Base-by-base conservation (phyloP, 2,113 vertebrate species). In the Hippoglossus stenolepis region DNA sequence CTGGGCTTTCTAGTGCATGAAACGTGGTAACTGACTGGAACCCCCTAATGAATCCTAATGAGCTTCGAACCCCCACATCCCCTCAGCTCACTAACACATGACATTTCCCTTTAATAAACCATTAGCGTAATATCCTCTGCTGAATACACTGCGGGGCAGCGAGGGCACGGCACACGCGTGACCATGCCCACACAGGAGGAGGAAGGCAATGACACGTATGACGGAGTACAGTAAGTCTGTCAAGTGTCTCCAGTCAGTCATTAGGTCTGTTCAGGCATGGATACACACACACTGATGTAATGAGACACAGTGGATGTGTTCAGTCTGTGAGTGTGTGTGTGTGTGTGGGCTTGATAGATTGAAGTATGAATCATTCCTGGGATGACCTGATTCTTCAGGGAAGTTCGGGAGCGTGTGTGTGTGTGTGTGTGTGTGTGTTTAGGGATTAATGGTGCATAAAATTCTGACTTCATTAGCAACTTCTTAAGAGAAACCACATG, bases 381-480 rank as follows among this genome's bases (percentile, higher is more conserved):
- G 66, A 64, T 85, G 84, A 87, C 88, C 82, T 69, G 66, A 74
- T 78, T 85, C 75, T 80, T 70, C 38, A 62, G 69, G 85, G 89
- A 86, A 77, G 70, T 89, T 66, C 47, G 60, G 59, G 66, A n/a
- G 4, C 57, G 18, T 49, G 75, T 68, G 63, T 75, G 74, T 80
- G 60, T 71, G 47, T 75, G 70, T 60, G 38, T 65, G 35, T 31
- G 70, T 21, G 40, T 54, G 77, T 61, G 43, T 54, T 54, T 24
- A 51, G 47, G 47, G 65, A 31, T 84, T 92, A 92, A 92, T 91
- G 89, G 77, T 3, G 74, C 85, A 15, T 89, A 73, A 90, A 88
- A 91, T 86, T 0, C 79, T 64, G 89, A 63, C 79, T 88, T 89
- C 75, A 90, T 91, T 89, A 83, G 82, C 85, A 77, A 85, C 69